phyloP scores from a whole-genome alignment of 2,113 vertebrate species.

The Phalacrocorax pelagicus region DNA sequence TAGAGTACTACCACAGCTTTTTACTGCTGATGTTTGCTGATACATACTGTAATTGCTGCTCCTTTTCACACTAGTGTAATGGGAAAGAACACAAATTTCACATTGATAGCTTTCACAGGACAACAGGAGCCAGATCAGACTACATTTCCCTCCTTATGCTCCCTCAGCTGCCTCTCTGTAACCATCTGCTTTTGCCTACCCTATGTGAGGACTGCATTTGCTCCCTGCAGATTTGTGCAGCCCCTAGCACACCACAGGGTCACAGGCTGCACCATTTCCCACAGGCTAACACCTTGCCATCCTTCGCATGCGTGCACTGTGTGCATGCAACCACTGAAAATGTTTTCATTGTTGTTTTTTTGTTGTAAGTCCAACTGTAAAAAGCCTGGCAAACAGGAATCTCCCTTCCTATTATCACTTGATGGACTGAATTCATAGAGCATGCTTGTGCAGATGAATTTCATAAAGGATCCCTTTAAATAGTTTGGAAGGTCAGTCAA shows the following conservation, averaged over 20 bases:
- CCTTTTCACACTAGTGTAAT: background rate
- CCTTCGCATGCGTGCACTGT: background rate
- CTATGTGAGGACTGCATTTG: accelerated
- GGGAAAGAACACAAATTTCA: conserved; percentile 28
- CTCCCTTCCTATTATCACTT: background rate
- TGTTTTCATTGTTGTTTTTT: background rate
- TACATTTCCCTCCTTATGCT: conserved; percentile 14
- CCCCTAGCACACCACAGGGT: background rate
- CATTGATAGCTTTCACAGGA: conserved; percentile 27
- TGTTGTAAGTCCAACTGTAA: background rate
- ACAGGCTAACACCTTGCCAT: background rate
- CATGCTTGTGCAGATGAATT: background rate
- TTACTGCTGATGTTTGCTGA: conserved; percentile 28
- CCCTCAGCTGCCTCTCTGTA: conserved; percentile 32
- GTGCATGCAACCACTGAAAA: background rate
- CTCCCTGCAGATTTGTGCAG: background rate
- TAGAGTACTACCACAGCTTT: background rate
- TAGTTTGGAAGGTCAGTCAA: background rate
- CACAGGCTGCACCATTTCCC: background rate
- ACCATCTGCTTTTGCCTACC: background rate
- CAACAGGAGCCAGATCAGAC: conserved; percentile 12
- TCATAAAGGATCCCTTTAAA: background rate
- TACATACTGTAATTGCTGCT: background rate
- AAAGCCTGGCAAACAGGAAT: background rate
- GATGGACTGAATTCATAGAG: background rate